Conservation (phyloP, 2,888 invertebrate genomes). For the Molorchus minor region DNA sequence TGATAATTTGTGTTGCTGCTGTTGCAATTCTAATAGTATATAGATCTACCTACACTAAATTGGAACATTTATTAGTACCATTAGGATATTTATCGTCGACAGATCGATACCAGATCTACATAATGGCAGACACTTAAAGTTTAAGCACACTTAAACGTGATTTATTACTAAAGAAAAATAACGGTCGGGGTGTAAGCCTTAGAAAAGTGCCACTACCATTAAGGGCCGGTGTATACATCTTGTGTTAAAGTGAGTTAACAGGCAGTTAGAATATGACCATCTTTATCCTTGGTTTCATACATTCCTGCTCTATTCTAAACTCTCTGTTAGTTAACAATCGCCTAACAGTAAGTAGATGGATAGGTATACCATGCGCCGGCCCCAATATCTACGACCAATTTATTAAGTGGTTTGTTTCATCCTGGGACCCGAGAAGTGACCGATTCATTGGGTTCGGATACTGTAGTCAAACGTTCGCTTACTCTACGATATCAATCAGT, state of each 20-base stretch:
- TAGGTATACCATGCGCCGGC: too few species aligned
- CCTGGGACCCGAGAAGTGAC: slow-evolving; percentile 43
- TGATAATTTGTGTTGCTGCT: too few species aligned
- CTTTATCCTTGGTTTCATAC: too few species aligned
- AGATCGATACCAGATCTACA: slow-evolving; percentile 17
- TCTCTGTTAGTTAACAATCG: too few species aligned
- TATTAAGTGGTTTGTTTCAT: slow-evolving; percentile 52
- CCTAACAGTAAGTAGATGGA: too few species aligned
- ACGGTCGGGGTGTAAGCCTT: slow-evolving; percentile 9
- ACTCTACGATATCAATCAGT: slow-evolving; percentile 53
- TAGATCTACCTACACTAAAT: too few species aligned
- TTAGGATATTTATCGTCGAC: background rate
- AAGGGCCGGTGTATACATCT: too few species aligned
- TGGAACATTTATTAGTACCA: too few species aligned
- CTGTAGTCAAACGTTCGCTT: slow-evolving; percentile 34
- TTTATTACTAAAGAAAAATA: slow-evolving; percentile 8
- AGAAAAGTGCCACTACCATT: slow-evolving; percentile 16
- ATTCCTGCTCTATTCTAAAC: too few species aligned
- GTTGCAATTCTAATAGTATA: too few species aligned
- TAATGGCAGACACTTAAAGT: slow-evolving; percentile 1
- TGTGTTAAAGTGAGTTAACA: too few species aligned
- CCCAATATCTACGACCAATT: slow-evolving; percentile 51
- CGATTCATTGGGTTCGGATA: slow-evolving; percentile 43
- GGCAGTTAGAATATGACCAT: too few species aligned
- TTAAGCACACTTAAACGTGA: slow-evolving; percentile 8